Evolutionary conservation across 2,888 invertebrate species (phyloP).

Genomic region (Nomada lathburiana): DNA sequence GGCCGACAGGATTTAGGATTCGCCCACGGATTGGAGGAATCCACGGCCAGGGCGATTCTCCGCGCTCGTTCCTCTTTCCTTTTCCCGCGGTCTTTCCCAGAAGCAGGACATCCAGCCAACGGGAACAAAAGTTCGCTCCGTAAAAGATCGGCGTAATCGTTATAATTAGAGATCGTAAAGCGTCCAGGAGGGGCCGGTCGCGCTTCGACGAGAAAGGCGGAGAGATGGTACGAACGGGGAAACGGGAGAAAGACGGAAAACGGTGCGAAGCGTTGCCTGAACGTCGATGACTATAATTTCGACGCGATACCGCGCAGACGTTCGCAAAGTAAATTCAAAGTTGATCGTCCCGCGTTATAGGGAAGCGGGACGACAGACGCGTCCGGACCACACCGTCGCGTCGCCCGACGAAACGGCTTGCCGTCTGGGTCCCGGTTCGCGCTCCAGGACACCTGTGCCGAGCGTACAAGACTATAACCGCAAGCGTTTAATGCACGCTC

Average conservation of each 20-base stretch:
- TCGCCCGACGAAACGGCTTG: slow-evolving; percentile 2
- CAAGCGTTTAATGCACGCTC: slow-evolving; percentile 79
- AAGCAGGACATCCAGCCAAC: slow-evolving; percentile 60
- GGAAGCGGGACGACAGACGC: neutral
- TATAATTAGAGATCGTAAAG: slow-evolving; percentile 74
- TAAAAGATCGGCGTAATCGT: slow-evolving; percentile 70
- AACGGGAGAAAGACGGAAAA: neutral
- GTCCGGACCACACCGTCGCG: neutral
- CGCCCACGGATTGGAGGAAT: slow-evolving; percentile 55
- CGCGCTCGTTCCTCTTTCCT: slow-evolving; percentile 26
- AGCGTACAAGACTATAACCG: slow-evolving; percentile 75
- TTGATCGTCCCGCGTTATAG: neutral
- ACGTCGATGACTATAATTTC: slow-evolving; percentile 56
- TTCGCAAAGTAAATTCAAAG: slow-evolving; percentile 1
- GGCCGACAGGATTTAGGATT: slow-evolving; percentile 39
- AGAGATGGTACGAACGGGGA: slow-evolving; percentile 10
- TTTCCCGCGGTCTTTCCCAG: slow-evolving; percentile 52
- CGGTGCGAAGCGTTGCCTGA: slow-evolving; percentile 62
- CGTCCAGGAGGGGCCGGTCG: slow-evolving; percentile 51
- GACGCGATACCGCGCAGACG: slow-evolving; percentile 20
- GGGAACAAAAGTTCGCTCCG: slow-evolving; percentile 64
- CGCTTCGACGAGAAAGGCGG: slow-evolving; percentile 26
- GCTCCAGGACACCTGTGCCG: slow-evolving; percentile 68
- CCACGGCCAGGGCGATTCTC: slow-evolving; percentile 31
- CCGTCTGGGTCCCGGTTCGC: slow-evolving; percentile 3